Conservation (phyloP, 2,888 invertebrate genomes). For the Cancer borealis region DNA sequence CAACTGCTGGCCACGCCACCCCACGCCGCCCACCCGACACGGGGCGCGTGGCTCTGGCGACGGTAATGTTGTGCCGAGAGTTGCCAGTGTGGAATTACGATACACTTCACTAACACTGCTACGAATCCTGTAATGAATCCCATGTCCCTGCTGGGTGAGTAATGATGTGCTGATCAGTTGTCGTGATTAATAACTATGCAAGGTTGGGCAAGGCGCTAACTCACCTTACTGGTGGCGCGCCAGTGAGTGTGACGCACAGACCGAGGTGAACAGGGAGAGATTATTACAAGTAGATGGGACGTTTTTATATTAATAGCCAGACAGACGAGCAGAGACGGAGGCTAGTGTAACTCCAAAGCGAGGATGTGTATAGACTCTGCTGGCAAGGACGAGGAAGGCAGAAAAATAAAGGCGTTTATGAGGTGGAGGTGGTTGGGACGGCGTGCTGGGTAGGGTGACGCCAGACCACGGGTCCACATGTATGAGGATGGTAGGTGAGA, state of each 20-base stretch:
- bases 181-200: not conserved
- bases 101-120: not conserved
- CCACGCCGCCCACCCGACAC: conserved; percentile 13
- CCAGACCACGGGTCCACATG: not conserved
- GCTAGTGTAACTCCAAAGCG: not conserved
- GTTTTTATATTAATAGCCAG: not conserved
- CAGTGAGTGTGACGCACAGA: not conserved
- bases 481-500: not conserved
- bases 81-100: conserved; percentile 49
- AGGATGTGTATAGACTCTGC: not conserved
- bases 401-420: not conserved
- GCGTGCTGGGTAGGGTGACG: not conserved
- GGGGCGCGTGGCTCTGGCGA: conserved; percentile 50
- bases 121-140: not conserved
- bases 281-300: not conserved
- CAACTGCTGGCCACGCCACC: conserved; percentile 30
- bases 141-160: not conserved
- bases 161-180: not conserved
- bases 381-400: not conserved
- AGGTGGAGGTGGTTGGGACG: not conserved
- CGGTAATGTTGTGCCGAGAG: conserved; percentile 56
- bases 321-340: not conserved
- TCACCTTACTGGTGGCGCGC: not conserved
- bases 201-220: not conserved
- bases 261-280: not conserved